Evolutionary conservation across 1,140 invertebrate species (phyloP).

Genomic region (fruit fly (Drosophila melanogaster)): DNA sequence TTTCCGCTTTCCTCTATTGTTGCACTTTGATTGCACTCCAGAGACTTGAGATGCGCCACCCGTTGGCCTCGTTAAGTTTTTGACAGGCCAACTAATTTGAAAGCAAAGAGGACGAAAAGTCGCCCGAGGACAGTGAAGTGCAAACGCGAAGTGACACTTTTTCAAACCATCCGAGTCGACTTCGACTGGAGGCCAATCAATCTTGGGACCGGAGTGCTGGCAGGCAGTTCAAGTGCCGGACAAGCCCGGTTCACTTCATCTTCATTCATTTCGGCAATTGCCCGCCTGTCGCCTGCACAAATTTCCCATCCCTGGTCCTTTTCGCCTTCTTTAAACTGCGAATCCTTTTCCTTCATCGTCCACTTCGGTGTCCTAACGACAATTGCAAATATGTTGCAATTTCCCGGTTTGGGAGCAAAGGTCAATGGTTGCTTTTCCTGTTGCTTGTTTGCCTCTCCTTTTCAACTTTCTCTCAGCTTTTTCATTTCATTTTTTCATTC

Average conservation of each 20-base stretch:
- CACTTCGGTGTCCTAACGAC: constrained; percentile 49
- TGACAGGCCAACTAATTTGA: constrained; percentile 57
- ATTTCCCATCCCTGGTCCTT: constrained; percentile 2
- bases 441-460: constrained; percentile 23
- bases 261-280: constrained; percentile 77
- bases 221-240: constrained; percentile 55
- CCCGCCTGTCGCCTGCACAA: constrained; percentile 21
- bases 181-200: constrained; percentile 53
- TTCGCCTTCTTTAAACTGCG: constrained; percentile 2
- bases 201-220: constrained; percentile 30
- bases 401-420: constrained; percentile 55
- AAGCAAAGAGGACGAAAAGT: constrained; percentile 19
- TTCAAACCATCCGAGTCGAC: constrained; percentile 19
- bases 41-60: constrained; percentile 12
- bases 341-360: constrained; percentile 11
- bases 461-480: constrained; percentile 8
- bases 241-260: constrained; percentile 63
- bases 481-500: constrained; percentile 1
- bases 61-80: constrained; percentile 41
- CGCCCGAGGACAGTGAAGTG: constrained; percentile 19
- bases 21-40: constrained; percentile 36
- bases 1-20: constrained; percentile 12
- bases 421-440: constrained; percentile 25
- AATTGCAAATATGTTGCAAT: constrained; percentile 81
- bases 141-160: constrained; percentile 45